These are phyloP conservation scores for Diorhabda elongata DNA, from an alignment of 1,140 invertebrate species.

Conservation along the genomic window DNA sequence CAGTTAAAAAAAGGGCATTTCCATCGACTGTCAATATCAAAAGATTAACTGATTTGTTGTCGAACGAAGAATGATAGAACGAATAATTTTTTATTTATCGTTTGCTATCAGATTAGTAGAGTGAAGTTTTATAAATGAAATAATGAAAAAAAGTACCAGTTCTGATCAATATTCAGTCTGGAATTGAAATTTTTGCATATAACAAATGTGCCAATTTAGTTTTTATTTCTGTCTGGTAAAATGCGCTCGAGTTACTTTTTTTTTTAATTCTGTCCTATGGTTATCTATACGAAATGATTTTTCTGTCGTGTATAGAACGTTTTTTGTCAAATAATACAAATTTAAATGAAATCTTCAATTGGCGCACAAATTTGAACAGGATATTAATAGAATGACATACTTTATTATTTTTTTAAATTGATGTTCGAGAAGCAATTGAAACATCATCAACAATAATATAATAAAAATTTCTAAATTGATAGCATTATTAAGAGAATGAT, in stretches of 20 bases:
- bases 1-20: slow-evolving; percentile 12
- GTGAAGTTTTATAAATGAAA: slow-evolving; percentile 16
- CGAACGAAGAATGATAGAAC: slow-evolving; percentile 26
- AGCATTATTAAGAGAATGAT: too few species aligned
- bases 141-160: not conserved
- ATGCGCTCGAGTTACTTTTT: not conserved
- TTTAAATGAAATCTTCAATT: slow-evolving; percentile 1
- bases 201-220: slow-evolving; percentile 12
- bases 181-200: slow-evolving; percentile 14
- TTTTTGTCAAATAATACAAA: slow-evolving; percentile 1
- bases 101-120: slow-evolving; percentile 16
- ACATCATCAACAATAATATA: too few species aligned
- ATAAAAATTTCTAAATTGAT: too few species aligned
- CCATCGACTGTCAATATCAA: slow-evolving; percentile 20
- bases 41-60: slow-evolving; percentile 34
- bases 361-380: not conserved
- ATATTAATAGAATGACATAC: not conserved
- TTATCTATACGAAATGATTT: slow-evolving; percentile 3
- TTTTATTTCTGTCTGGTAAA: slow-evolving; percentile 5
- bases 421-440: too few species aligned
- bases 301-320: slow-evolving; percentile 1
- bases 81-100: slow-evolving; percentile 25
- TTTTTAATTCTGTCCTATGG: not conserved
- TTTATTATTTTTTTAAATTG: too few species aligned
- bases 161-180: slow-evolving; percentile 14